phyloP scores from a whole-genome alignment of 2,113 vertebrate genomes.

The Hiodon tergisus region DNA sequence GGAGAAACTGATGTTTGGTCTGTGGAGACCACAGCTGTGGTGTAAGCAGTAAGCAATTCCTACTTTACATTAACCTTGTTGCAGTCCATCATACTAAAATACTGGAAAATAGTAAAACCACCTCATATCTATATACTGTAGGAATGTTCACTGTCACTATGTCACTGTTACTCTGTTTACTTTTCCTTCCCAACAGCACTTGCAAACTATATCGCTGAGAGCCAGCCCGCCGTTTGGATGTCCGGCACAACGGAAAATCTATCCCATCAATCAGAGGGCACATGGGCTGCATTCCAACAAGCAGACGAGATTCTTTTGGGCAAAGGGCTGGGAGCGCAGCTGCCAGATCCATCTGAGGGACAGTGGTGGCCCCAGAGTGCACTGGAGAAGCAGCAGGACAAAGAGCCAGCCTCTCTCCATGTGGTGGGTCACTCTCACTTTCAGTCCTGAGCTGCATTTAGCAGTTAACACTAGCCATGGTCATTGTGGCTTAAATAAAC shows the following conservation, averaged over 20 bases:
- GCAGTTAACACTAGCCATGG: too few relatives aligned
- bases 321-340: conserved; percentile 5
- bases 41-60: too few relatives aligned
- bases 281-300: conserved; percentile 58
- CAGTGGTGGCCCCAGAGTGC: conserved; percentile 57
- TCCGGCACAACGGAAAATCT: conserved; percentile 38
- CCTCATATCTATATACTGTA: neutral
- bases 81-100: too few relatives aligned
- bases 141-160: too few relatives aligned
- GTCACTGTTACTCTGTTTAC: neutral
- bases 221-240: conserved; percentile 33
- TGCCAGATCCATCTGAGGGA: conserved; percentile 27
- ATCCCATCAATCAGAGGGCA: conserved; percentile 41
- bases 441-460: too few relatives aligned
- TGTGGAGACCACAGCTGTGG: too few relatives aligned
- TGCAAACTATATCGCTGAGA: conserved; percentile 25
- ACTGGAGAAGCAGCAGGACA: conserved; percentile 37
- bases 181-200: conserved; percentile 31
- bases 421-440: conserved; percentile 40
- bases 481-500: too few relatives aligned
- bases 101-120: too few relatives aligned
- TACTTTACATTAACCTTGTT: too few relatives aligned
- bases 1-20: neutral
- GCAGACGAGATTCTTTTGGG: conserved; percentile 12
- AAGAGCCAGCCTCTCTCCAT: conserved; percentile 30